Evolutionary conservation across 2,888 invertebrate genomes (phyloP).

Genomic region (Oscheius sp.): DNA sequence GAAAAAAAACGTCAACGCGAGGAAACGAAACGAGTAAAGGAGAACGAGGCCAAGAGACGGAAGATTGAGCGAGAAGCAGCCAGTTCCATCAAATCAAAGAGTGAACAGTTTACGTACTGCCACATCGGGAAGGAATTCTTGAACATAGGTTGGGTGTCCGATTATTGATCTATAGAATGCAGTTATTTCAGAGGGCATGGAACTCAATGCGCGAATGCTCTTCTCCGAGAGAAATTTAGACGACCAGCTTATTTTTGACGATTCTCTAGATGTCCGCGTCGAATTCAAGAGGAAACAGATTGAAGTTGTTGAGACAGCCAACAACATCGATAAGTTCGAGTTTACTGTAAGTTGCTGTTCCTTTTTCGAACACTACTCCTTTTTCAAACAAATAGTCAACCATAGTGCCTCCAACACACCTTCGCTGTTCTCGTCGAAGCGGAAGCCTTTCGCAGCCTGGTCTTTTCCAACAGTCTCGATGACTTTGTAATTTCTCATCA

Average conservation of each 20-base stretch:
- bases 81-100: slow-evolving; percentile 43
- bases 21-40: slow-evolving; percentile 33
- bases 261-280: slow-evolving; percentile 42
- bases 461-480: slow-evolving; percentile 38
- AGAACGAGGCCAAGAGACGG: slow-evolving; percentile 44
- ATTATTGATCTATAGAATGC: not conserved
- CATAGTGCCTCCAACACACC: slow-evolving; percentile 46
- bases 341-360: slow-evolving; percentile 27
- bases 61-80: slow-evolving; percentile 50
- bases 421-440: slow-evolving; percentile 43
- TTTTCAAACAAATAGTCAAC: not conserved
- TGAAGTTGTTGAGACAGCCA: slow-evolving; percentile 43
- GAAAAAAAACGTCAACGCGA: slow-evolving; percentile 35
- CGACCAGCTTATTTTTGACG: slow-evolving; percentile 45
- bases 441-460: slow-evolving; percentile 3
- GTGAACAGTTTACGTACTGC: slow-evolving; percentile 50
- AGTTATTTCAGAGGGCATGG: slow-evolving; percentile 43
- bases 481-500: slow-evolving; percentile 44
- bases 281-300: slow-evolving; percentile 48
- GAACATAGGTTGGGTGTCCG: slow-evolving; percentile 36
- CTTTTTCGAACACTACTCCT: too few species aligned
- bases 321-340: slow-evolving; percentile 41
- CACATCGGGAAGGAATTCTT: slow-evolving; percentile 43
- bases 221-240: slow-evolving; percentile 47
- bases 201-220: slow-evolving; percentile 33